Evolutionary conservation across 1,140 invertebrate species (phyloP).

Genomic region (Drosophila virilis): DNA sequence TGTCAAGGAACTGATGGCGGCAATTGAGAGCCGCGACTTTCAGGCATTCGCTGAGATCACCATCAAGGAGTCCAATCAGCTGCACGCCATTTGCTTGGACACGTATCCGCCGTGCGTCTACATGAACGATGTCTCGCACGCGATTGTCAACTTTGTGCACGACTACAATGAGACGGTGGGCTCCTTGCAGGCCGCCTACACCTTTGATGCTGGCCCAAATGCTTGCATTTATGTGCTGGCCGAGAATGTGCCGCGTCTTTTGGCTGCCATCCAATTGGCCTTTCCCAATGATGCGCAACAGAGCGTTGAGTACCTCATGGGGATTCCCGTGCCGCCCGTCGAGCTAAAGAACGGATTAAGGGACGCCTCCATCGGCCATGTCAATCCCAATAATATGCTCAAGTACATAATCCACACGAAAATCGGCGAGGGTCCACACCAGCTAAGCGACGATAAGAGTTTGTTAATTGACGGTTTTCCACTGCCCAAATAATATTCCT

Average conservation of each 20-base stretch:
- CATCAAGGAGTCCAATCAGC: conserved; percentile 99
- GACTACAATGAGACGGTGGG: conserved; percentile 89
- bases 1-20: conserved; percentile 85
- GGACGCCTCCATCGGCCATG: conserved; percentile 11
- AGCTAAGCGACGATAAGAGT: conserved; percentile 85
- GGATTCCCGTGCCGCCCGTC: conserved; percentile 82
- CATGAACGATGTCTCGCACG: conserved; percentile 94
- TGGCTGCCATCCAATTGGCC: conserved; percentile 88
- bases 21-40: conserved; percentile 94
- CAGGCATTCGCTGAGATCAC: conserved; percentile 95
- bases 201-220: conserved; percentile 99
- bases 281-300: conserved; percentile 88
- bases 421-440: conserved; percentile 89
- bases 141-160: conserved; percentile 93
- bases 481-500: conserved; percentile 28
- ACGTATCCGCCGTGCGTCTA: conserved; percentile 97
- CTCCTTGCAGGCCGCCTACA: conserved; percentile 92
- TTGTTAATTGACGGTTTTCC: conserved; percentile 86
- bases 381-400: conserved; percentile 85
- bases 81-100: conserved; percentile 97
- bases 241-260: conserved; percentile 89
- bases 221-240: conserved; percentile 95
- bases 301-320: conserved; percentile 86
- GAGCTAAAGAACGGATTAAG: conserved; percentile 4
- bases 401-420: conserved; percentile 94